These are phyloP conservation scores for Alexandromys fortis DNA, from an alignment of 2,113 vertebrate genomes.

Conservation along the genomic window DNA sequence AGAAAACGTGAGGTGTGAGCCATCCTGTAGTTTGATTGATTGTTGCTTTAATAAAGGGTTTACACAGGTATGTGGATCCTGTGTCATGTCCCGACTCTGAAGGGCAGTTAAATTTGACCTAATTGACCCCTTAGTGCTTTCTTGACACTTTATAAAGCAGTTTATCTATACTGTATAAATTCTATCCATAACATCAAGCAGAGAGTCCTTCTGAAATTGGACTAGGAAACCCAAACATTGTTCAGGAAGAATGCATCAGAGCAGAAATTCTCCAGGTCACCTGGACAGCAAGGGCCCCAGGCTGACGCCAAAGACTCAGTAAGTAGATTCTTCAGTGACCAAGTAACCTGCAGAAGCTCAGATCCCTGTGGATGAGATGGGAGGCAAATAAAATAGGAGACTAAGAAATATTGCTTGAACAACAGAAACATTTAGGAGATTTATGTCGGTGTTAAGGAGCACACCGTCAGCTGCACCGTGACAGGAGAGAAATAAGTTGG, in stretches of 20 bases:
- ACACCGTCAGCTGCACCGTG: neutral
- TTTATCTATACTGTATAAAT: conserved; percentile 29
- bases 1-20: conserved; percentile 61
- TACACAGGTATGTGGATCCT: conserved; percentile 74
- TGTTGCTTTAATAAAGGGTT: conserved; percentile 88
- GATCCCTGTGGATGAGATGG: neutral
- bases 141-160: neutral
- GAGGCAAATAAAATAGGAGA: neutral
- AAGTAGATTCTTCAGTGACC: neutral
- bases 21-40: conserved; percentile 84
- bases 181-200: neutral
- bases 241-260: neutral
- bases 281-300: neutral
- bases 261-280: neutral
- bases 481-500: conserved; percentile 13
- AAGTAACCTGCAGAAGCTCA: neutral
- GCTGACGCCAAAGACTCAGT: neutral
- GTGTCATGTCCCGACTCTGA: neutral
- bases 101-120: neutral
- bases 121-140: neutral
- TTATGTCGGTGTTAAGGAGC: neutral
- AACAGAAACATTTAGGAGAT: neutral
- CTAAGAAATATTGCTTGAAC: neutral
- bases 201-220: neutral
- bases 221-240: neutral